Evolutionary conservation across 2,797 vertebrate species (phyloP).

Genomic region (Epinephelus coioides): DNA sequence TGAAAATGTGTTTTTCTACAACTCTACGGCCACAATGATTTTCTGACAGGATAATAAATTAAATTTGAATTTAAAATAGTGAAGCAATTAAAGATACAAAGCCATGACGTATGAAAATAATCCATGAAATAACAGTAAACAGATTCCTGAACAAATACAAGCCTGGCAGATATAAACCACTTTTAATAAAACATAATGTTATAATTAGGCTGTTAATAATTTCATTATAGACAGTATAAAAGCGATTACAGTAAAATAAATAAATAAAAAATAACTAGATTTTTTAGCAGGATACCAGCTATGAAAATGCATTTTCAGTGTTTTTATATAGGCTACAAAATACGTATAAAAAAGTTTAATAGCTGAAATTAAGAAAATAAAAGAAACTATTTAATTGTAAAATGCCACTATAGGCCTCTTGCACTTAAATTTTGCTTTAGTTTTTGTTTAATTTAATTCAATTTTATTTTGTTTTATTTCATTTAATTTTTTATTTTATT

Average conservation of each 20-base stretch:
- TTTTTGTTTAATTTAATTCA: not conserved
- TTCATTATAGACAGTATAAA: not conserved
- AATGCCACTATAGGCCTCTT: not conserved
- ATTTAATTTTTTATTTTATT: not conserved
- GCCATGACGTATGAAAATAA: not conserved
- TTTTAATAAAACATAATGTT: not conserved
- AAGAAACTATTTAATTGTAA: not conserved
- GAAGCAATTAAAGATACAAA: not conserved
- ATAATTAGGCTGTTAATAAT: no score
- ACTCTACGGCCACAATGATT: no score
- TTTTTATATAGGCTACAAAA: no score
- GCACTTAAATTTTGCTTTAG: not conserved
- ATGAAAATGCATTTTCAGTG: no score
- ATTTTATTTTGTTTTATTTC: no score
- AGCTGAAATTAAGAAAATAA: not conserved
- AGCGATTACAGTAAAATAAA: not conserved
- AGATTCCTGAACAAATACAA: not conserved
- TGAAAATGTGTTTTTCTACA: no score
- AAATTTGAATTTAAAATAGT: not conserved
- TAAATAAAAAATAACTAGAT: not conserved
- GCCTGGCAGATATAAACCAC: no score
- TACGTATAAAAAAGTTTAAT: no score
- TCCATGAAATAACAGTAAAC: not conserved
- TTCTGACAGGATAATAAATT: no score
- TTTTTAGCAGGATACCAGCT: no score